Percentiles rank a stretch among this genome's conserved stretches.
Conservation (phyloP, 2,888 invertebrate genomes). For the Emmelina monodactyla region DNA sequence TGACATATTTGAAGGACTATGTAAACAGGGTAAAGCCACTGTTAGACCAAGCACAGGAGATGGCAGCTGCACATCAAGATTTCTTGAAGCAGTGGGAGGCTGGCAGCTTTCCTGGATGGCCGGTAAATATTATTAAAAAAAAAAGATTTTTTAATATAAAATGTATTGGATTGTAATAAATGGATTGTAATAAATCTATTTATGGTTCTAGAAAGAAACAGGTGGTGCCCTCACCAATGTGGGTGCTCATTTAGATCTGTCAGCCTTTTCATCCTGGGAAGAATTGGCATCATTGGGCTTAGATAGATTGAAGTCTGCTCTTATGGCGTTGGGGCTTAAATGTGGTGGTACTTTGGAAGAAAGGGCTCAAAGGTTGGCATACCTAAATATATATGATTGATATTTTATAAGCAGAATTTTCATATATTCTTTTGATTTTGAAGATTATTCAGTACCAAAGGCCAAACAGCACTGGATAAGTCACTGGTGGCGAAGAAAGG, state of each 20-base stretch:
- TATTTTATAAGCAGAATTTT: background rate
- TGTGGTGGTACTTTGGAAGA: constrained; percentile 99
- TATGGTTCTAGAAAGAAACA: constrained; percentile 78
- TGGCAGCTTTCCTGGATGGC: constrained; percentile 95
- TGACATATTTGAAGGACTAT: constrained; percentile 88
- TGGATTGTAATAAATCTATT: too few species aligned
- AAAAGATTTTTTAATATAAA: constrained; percentile 27
- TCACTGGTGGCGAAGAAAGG: constrained; percentile 91
- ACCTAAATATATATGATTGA: background rate
- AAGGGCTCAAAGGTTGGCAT: constrained; percentile 81
- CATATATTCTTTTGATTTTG: constrained; percentile 14
- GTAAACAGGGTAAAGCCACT: constrained; percentile 86
- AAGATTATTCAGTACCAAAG: constrained; percentile 93
- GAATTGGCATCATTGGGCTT: constrained; percentile 96
- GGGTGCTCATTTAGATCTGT: constrained; percentile 97
- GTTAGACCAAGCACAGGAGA: constrained; percentile 79
- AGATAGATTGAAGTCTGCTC: constrained; percentile 95
- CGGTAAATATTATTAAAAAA: constrained; percentile 53
- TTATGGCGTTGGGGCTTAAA: constrained; percentile 96
- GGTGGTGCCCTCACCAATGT: constrained; percentile 92
- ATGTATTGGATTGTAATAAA: too few species aligned
- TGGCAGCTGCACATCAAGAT: constrained; percentile 79
- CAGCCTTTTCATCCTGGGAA: constrained; percentile 96
- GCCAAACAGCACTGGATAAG: constrained; percentile 90
- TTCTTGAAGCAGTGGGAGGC: constrained; percentile 89